phyloP scores from a whole-genome alignment of 30 jellyfish, hydroid and myxozoan genomes.

The Catostylus mosaicus region DNA sequence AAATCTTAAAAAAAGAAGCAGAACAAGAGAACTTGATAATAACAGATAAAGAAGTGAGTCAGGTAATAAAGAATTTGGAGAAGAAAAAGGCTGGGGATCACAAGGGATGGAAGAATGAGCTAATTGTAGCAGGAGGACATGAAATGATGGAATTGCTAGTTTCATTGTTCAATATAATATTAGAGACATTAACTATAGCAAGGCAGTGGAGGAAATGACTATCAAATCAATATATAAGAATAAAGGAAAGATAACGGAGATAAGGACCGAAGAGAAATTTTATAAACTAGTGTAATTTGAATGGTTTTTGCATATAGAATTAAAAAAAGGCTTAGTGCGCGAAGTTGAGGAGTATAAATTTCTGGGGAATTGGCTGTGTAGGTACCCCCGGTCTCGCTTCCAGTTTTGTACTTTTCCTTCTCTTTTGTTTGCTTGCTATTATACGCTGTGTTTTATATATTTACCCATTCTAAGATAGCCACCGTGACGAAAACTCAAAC shows the following conservation, averaged over 20 bases:
- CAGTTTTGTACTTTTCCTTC: too few species aligned
- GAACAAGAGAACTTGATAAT: constrained; percentile 21
- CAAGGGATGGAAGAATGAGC: constrained; percentile 31
- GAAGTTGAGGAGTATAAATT: too few species aligned
- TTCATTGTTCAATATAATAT: constrained; percentile 10
- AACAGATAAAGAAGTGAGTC: constrained; percentile 21
- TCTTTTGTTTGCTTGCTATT: too few species aligned
- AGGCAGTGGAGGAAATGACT: constrained; percentile 33
- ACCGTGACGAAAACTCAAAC: too few species aligned
- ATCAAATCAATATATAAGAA: constrained; percentile 15
- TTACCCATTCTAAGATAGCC: too few species aligned
- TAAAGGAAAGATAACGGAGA: constrained; percentile 15
- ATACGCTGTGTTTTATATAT: too few species aligned
- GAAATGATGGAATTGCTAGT: constrained; percentile 29
- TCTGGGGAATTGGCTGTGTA: too few species aligned
- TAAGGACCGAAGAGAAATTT: too few species aligned
- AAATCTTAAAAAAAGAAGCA: constrained; percentile 22
- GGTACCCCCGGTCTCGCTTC: too few species aligned
- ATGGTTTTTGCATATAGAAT: too few species aligned
- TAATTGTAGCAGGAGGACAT: constrained; percentile 40
- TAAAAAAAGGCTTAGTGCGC: too few species aligned
- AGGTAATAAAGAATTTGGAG: constrained; percentile 20
- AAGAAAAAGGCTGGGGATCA: constrained; percentile 46
- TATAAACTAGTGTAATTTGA: too few species aligned
- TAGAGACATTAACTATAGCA: not conserved